A percentile compares a stretch with the other conserved stretches of the same genome.
Conservation (phyloP, 2,113 vertebrate genomes). For the Orcinus orca region DNA sequence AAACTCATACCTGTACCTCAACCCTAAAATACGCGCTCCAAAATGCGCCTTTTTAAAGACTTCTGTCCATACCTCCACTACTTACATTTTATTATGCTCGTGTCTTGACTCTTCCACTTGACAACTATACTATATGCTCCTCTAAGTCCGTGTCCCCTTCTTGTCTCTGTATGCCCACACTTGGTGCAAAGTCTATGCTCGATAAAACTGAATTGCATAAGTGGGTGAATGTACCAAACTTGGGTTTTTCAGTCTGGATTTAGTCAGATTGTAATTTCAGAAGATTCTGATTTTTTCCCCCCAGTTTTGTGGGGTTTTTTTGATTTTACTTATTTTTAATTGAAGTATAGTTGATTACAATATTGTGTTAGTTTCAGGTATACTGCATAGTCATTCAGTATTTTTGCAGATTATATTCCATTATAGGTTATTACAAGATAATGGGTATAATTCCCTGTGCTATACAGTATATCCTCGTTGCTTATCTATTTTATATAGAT, state of each 20-base stretch:
- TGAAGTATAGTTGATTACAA: neutral
- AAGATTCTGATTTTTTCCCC: neutral
- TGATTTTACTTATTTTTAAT: neutral
- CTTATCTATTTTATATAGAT: neutral
- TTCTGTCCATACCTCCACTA: neutral
- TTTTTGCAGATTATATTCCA: neutral
- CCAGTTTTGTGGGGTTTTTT: neutral
- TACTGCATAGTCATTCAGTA: neutral
- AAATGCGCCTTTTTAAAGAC: neutral
- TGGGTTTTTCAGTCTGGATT: neutral
- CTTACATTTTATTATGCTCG: neutral
- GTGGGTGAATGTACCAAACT: neutral
- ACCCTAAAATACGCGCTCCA: neutral
- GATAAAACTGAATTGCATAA: neutral
- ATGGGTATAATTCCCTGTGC: neutral
- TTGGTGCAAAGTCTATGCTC: neutral
- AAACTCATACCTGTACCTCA: neutral
- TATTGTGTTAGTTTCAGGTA: neutral
- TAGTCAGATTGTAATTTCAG: neutral
- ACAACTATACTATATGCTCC: neutral
- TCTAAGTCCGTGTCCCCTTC: neutral
- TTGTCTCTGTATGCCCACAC: neutral
- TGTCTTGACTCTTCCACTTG: neutral
- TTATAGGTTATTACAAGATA: neutral
- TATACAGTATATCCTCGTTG: neutral